Evolutionary conservation across 2,797 vertebrate species (phyloP), one percentile per base, ranked within the genome.

Genomic region (Acropternis orthonyx): DNA sequence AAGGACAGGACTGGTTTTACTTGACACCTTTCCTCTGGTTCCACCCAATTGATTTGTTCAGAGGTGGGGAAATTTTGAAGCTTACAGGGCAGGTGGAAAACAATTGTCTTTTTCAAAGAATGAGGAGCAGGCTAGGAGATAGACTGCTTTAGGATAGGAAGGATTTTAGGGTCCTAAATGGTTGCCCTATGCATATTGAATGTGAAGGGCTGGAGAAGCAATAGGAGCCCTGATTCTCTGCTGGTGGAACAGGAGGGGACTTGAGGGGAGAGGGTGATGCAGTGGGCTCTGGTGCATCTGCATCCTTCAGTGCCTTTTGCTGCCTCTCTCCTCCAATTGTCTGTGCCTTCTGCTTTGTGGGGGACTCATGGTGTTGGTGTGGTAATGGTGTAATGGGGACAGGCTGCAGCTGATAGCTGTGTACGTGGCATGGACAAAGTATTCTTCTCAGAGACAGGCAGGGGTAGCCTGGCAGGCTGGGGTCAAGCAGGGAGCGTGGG

Each of bases 361-460:
- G 32, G 32, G 2, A 7, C 36, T 27, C 4, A 2, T 2, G 9
- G 22, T 17, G 22, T 27, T 24, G 46, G 7, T 3, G 1, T 21
- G n/a, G n/a, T 14, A 15, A 14, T 1, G 15, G 41, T 6, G 36
- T 7, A 26, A 63, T 0, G 3, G 10, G 21, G n/a, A 32, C 17
- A 41, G 39, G 15, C 49, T 56, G 65, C 24, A n/a, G 56, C 24
- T 15, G 22, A 21, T 14, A 0, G 1, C 8, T n/a, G 22, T 11
- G 28, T 16, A 28, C 27, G 15, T 23, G 44, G 12, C 2, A 2
- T 0, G 6, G 27, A 23, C 11, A 15, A 56, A 23, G 15, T 0
- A 23, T 19, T 28, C 27, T 43, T 28, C 43, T 41, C 0, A 8
- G 28, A 27, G 27, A 23, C 19, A 23, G 28, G 10, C 20, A 46